A percentile compares a stretch with the other conserved stretches of the same genome.
Conservation (phyloP, 2,888 invertebrate genomes). For the Apamea crenata region DNA sequence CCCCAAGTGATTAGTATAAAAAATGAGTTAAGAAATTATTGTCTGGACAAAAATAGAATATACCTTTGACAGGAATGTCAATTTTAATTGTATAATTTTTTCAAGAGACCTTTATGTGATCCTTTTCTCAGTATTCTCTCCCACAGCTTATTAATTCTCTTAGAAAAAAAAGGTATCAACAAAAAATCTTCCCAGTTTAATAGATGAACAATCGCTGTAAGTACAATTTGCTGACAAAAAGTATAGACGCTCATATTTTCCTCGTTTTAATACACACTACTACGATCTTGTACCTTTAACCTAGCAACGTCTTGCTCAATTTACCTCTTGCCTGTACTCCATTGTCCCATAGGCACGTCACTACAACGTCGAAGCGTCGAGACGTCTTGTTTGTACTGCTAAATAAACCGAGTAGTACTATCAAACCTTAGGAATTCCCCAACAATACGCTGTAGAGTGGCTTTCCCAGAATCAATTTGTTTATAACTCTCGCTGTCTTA, state of each 20-base stretch:
- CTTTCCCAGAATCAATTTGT: conserved; percentile 67
- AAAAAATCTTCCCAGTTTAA: neutral
- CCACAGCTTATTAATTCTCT: neutral
- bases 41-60: conserved; percentile 3
- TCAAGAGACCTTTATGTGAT: neutral
- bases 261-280: neutral
- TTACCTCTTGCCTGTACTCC: conserved; percentile 3
- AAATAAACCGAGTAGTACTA: conserved; percentile 75
- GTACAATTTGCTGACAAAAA: too few relatives aligned
- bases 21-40: too few relatives aligned
- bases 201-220: neutral
- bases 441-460: conserved; percentile 67
- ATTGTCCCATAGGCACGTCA: conserved; percentile 22
- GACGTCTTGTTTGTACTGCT: conserved; percentile 73
- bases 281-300: neutral
- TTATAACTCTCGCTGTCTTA: conserved; percentile 5
- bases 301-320: neutral
- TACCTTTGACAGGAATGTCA: neutral
- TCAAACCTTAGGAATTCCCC: conserved; percentile 76
- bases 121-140: neutral
- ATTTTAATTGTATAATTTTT: neutral
- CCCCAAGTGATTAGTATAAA: neutral
- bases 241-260: neutral
- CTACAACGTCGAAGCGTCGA: conserved; percentile 8
- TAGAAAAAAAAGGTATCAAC: neutral